These are phyloP conservation scores for Hermatobates lingyangjiaoensis DNA, from an alignment of 1,140 invertebrate species.

Conservation along the genomic window DNA sequence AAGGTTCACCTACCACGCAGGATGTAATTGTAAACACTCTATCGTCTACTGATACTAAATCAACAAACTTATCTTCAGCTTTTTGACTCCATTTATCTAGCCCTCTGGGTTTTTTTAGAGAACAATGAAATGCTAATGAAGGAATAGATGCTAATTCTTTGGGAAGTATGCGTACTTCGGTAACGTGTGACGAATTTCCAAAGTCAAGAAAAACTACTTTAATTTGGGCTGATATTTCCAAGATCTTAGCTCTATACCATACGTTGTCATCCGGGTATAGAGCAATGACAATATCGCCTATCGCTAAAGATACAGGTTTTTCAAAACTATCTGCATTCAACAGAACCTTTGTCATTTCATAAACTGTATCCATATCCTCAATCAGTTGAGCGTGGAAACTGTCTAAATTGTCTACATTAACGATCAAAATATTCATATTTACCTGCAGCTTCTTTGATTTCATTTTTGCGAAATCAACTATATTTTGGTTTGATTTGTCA, in stretches of 20 bases:
- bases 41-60: too few species aligned
- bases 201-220: slow-evolving; percentile 36
- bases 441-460: neutral
- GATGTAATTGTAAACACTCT: too few species aligned
- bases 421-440: neutral
- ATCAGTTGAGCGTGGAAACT: neutral
- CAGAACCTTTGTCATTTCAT: slow-evolving; percentile 1
- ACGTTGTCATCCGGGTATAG: slow-evolving; percentile 38
- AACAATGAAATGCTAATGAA: slow-evolving; percentile 24
- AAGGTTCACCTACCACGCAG: too few species aligned
- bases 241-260: slow-evolving; percentile 44
- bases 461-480: neutral
- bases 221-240: slow-evolving; percentile 29
- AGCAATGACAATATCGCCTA: slow-evolving; percentile 36
- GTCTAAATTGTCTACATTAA: neutral
- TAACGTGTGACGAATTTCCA: slow-evolving; percentile 27
- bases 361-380: neutral
- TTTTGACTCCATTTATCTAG: slow-evolving; percentile 38
- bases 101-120: slow-evolving; percentile 20
- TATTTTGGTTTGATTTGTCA: neutral
- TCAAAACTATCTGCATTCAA: neutral
- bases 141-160: slow-evolving; percentile 22
- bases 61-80: slow-evolving; percentile 39
- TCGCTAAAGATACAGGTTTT: neutral
- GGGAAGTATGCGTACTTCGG: slow-evolving; percentile 24